Percentiles rank a stretch among this genome's conserved stretches.
Evolutionary conservation across 2,888 invertebrate genomes (phyloP).

Genomic region (Trilocha varians): DNA sequence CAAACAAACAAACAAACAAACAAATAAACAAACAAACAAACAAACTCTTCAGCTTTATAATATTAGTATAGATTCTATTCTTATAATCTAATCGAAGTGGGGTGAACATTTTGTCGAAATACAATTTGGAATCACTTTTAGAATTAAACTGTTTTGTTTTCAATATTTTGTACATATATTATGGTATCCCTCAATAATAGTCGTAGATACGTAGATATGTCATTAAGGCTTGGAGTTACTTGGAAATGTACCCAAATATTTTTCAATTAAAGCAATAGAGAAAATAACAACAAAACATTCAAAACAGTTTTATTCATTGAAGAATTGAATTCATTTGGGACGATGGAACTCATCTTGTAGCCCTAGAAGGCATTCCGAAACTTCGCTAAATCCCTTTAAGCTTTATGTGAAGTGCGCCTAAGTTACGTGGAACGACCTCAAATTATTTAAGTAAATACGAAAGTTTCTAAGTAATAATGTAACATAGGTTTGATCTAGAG

Average conservation of each 20-base stretch:
- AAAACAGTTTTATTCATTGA: not conserved
- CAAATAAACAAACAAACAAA: too few species aligned
- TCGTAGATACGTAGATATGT: too few species aligned
- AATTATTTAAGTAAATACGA: constrained; percentile 4
- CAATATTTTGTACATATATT: too few species aligned
- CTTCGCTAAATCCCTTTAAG: constrained; percentile 2
- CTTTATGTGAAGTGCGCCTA: constrained; percentile 1
- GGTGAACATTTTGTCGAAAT: too few species aligned
- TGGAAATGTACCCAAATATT: not conserved
- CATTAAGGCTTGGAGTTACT: too few species aligned
- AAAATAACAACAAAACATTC: not conserved
- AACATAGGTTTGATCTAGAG: not conserved
- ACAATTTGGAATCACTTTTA: too few species aligned
- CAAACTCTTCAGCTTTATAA: too few species aligned
- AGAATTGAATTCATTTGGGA: constrained; percentile 1
- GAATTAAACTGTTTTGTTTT: too few species aligned
- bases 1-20: too few species aligned
- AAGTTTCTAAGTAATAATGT: not conserved
- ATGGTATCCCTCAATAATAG: too few species aligned
- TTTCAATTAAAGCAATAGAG: not conserved
- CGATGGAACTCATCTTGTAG: not conserved
- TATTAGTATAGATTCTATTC: too few species aligned
- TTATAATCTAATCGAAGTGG: too few species aligned
- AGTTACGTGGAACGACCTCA: not conserved
- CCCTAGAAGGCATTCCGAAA: not conserved